These are phyloP conservation scores for Sebastes schlegelii DNA, from an alignment of 2,113 vertebrate species.

Conservation along the genomic window DNA sequence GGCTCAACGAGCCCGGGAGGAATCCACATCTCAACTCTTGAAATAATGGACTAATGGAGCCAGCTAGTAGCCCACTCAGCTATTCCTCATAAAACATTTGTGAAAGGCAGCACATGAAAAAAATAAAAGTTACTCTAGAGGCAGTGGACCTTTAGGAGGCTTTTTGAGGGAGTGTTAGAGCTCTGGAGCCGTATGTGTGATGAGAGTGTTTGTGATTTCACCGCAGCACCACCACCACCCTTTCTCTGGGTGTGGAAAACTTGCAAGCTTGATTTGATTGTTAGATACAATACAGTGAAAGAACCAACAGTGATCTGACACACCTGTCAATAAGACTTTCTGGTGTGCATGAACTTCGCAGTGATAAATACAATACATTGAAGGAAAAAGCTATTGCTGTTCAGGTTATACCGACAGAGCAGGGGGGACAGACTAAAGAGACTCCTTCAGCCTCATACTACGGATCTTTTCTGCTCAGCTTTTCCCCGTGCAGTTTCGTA, in stretches of 20 bases:
- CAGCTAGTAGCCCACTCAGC: not conserved
- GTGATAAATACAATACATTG: not conserved
- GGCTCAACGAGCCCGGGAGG: not conserved
- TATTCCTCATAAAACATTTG: not conserved
- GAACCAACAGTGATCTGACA: not conserved
- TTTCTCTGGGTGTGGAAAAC: not conserved
- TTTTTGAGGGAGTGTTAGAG: not conserved
- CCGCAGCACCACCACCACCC: not conserved
- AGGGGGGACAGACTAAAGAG: no score
- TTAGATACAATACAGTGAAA: not conserved
- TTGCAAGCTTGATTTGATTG: not conserved
- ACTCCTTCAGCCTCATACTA: not conserved
- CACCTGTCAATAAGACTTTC: not conserved
- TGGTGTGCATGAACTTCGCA: not conserved
- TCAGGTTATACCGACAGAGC: not conserved
- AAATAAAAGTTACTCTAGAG: not conserved
- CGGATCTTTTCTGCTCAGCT: not conserved
- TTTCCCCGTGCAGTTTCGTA: not conserved
- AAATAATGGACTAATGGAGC: not conserved
- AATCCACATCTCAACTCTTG: not conserved
- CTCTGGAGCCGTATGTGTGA: not conserved
- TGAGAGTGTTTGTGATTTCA: not conserved
- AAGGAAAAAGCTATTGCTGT: not conserved
- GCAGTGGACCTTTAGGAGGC: not conserved
- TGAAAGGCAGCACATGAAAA: not conserved